These are phyloP conservation scores for Albula glossodonta DNA, from an alignment of 2,113 vertebrate genomes.

Conservation along the genomic window DNA sequence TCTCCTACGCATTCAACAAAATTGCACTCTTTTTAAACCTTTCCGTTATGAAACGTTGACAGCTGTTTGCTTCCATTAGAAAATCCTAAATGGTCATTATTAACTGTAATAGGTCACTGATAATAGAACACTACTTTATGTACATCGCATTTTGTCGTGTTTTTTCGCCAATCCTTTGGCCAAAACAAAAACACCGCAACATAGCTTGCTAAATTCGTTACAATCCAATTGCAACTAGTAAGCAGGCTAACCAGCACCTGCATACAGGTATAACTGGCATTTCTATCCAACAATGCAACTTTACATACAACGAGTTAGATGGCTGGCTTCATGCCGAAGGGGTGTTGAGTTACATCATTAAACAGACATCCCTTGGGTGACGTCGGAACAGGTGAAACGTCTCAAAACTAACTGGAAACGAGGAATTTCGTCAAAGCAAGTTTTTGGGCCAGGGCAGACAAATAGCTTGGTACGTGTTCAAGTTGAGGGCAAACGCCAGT, in stretches of 20 bases:
- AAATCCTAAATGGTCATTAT: background rate
- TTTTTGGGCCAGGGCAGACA: background rate
- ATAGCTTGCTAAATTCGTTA: background rate
- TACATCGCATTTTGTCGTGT: background rate
- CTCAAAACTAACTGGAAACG: background rate
- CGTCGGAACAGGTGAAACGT: conserved; percentile 5
- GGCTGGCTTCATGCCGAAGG: background rate
- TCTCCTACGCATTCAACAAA: conserved; percentile 25
- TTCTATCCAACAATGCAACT: background rate
- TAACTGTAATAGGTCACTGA: background rate
- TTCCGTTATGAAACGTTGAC: conserved; percentile 8
- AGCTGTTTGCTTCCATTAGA: background rate
- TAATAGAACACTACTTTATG: background rate
- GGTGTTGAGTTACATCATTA: background rate
- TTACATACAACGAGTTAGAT: background rate
- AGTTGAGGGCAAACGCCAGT: background rate
- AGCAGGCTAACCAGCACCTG: background rate
- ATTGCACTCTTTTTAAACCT: conserved; percentile 16
- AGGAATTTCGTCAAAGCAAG: background rate
- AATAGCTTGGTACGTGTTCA: background rate
- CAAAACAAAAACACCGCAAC: background rate
- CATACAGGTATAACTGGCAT: background rate
- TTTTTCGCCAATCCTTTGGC: background rate
- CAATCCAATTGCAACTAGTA: background rate
- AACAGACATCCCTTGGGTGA: background rate